Conservation (phyloP, 2,888 invertebrate species). For the Physocephala rufipes region DNA sequence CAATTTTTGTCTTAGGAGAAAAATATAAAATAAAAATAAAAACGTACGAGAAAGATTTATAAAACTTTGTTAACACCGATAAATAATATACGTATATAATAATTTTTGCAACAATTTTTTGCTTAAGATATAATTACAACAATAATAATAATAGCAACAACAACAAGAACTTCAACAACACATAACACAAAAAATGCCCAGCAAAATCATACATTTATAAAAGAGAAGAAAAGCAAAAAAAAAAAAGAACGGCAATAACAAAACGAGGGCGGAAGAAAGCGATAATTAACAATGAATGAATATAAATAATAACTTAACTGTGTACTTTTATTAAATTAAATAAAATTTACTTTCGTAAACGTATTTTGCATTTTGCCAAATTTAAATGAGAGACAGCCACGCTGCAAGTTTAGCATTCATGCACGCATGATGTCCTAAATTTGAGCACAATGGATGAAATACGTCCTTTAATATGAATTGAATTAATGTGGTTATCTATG, state of each 20-base stretch:
- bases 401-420: not conserved
- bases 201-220: slow-evolving; percentile 38
- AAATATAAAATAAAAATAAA: not conserved
- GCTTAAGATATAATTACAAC: slow-evolving; percentile 28
- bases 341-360: slow-evolving; percentile 36
- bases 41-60: too few species aligned
- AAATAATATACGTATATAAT: slow-evolving; percentile 23
- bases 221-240: slow-evolving; percentile 21
- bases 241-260: too few species aligned
- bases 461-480: slow-evolving; percentile 50
- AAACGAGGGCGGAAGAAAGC: not conserved
- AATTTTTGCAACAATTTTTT: slow-evolving; percentile 36
- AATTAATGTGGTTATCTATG: slow-evolving; percentile 63
- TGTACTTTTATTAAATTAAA: slow-evolving; percentile 38
- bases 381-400: slow-evolving; percentile 17
- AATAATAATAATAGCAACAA: too few species aligned
- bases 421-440: slow-evolving; percentile 18
- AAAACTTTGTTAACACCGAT: slow-evolving; percentile 34
- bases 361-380: slow-evolving; percentile 33
- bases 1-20: slow-evolving; percentile 27
- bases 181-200: too few species aligned
- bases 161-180: too few species aligned
- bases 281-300: slow-evolving; percentile 35
- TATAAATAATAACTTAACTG: slow-evolving; percentile 41
- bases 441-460: slow-evolving; percentile 28